Evolutionary conservation across 2,888 invertebrate species (phyloP), one percentile per base, ranked within the genome.

Genomic region (Cynaeus angustus): DNA sequence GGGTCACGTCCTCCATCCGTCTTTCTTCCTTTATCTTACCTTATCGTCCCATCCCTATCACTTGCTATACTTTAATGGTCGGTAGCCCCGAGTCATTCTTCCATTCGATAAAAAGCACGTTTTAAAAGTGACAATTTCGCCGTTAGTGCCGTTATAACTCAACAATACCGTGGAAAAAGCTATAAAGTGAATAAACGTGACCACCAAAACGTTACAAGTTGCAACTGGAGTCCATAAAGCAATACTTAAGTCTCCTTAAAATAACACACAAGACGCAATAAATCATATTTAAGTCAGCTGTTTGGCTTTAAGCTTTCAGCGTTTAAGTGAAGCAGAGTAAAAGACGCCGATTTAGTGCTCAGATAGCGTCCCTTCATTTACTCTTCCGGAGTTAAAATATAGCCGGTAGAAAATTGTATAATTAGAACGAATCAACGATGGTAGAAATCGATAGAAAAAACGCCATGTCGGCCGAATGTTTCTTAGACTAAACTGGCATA

Each of bases 251-350:
- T 45, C 66, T 70, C 74, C 79, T 80, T 78, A 78, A 80, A 81
- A 80, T 80, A 80, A 80, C 80, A 73, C 75, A 69, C 76, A 72
- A 75, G 71, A 75, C 74, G 72, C 76, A 70, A 79, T 81, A 82
- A 81, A 82, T 82, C 81, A 82, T 82, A 80, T 80, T 79, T 75
- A 75, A 78, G 81, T 82, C 82, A 82, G 82, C 82, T 82, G 82
- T 77, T 77, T 74, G 76, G 73, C 74, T 78, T 77, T 68, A 75
- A 77, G 78, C 80, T 80, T 80, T 81, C 79, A 80, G 70, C 79
- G 74, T 77, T 77, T 76, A 79, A 80, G 80, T 79, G 79, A 77
- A 73, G 77, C 79, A 74, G 72, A 75, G 74, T 73, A 67, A 72
- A 74, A 75, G 74, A 77, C 67, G 75, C 71, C 78, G 80, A 80